phyloP scores from a whole-genome alignment of 1,140 invertebrate genomes.

The Dendrolimus punctatus region DNA sequence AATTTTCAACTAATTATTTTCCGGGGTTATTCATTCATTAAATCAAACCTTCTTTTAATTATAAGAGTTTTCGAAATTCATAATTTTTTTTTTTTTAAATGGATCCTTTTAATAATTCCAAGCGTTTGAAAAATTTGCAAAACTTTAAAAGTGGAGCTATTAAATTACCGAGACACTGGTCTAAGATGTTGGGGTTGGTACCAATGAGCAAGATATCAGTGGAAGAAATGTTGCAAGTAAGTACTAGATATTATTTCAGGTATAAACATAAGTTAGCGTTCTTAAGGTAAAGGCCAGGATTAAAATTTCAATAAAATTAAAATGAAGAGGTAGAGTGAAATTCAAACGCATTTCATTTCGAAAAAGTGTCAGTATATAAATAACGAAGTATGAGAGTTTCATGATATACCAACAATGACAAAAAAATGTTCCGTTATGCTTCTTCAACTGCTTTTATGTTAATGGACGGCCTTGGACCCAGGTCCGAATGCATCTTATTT shows the following conservation, averaged over 20 bases:
- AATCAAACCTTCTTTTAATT: background rate
- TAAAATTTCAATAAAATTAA: no score
- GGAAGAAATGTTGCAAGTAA: constrained; percentile 43
- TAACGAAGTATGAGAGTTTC: no score
- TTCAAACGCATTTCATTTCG: no score
- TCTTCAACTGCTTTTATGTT: no score
- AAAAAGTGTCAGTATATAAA: no score
- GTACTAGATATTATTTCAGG: constrained; percentile 3
- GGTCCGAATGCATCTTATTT: no score
- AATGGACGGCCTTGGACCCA: no score
- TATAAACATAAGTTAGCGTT: no score
- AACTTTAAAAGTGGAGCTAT: constrained; percentile 57
- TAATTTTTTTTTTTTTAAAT: constrained; percentile 16
- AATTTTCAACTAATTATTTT: background rate
- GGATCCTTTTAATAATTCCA: constrained; percentile 24
- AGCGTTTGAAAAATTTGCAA: constrained; percentile 29
- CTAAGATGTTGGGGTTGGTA: constrained; percentile 69
- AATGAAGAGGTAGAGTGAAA: no score
- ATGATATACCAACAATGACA: no score
- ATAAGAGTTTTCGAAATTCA: constrained; percentile 1
- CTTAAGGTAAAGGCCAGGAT: no score
- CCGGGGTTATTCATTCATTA: background rate
- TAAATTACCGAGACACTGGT: constrained; percentile 72
- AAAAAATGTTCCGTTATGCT: no score
- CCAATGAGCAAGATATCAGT: constrained; percentile 34